Evolutionary conservation across 1,140 invertebrate species (phyloP), one percentile per base, ranked within the genome.

Genomic region (Fopius arisanus): DNA sequence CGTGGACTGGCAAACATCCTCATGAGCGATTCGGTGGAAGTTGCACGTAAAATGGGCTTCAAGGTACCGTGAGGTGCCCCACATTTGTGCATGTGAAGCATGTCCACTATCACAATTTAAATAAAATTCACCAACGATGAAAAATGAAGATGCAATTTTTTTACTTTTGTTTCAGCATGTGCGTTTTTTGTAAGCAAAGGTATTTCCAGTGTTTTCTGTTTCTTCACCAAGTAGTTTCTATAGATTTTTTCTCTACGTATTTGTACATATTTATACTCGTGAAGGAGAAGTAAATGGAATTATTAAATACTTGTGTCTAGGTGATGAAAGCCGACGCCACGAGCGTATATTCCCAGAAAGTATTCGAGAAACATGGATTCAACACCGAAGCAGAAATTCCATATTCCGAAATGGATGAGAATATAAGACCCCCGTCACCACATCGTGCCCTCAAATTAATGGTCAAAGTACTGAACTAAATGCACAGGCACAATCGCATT

Each of bases 251-350:
- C 9, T 37, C 9, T 10, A n/a, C n/a, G n/a, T n/a, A 37, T 37
- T 37, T 12, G 2, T 37, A 2, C 1, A 10, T 12, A n/a, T 37
- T 37, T 37, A 37, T 10, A 31, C 7, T 31, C 7, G 4, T 43
- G n/a, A 43, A 3, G n/a, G 4, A 14, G 16, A 16, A 14, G 43
- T 6, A 14, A 48, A 48, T 48, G 7, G 43, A 37, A 5, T 37
- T 37, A 37, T 37, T 10, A 51, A 59, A 54, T 43, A 54, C 63
- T 28, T 28, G 76, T 67, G 86, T 88, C 3, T 86, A 94, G 93
- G 77, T 95, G 12, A 91, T 95, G 67, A 95, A 95, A 83, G 92
- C 91, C 19, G 94, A 95, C 79, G 93, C 94, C 3, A 95, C 94
- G 0, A 93, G 94, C 19, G 88, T 92, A 0, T 95, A 90, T 78